Percentiles rank a stretch among this genome's conserved stretches.
Conservation (phyloP, 1,140 invertebrate genomes). For the Ganaspis sp. region DNA sequence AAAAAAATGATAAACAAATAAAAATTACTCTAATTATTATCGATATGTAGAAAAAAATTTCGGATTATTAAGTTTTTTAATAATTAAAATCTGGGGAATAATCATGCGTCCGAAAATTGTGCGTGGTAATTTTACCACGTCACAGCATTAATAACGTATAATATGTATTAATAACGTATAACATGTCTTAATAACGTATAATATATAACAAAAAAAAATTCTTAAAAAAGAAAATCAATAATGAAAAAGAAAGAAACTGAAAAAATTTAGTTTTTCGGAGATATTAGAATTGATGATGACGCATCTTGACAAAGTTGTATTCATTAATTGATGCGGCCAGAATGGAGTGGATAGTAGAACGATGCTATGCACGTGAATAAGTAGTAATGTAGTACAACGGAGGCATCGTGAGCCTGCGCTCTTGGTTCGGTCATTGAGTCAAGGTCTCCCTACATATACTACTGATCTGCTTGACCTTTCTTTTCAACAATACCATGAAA, state of each 20-base stretch:
- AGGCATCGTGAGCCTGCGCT: conserved; percentile 20
- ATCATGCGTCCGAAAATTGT: too few species aligned
- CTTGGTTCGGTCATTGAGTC: conserved; percentile 62
- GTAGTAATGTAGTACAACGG: conserved; percentile 49
- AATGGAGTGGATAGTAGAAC: conserved; percentile 49
- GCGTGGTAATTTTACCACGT: too few species aligned
- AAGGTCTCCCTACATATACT: conserved; percentile 58
- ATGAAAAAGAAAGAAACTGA: background rate
- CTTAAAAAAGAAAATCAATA: too few species aligned
- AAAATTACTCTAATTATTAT: too few species aligned
- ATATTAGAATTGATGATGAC: background rate
- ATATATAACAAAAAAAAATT: too few species aligned
- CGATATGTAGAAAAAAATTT: too few species aligned
- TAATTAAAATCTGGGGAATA: too few species aligned
- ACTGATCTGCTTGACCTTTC: conserved; percentile 65
- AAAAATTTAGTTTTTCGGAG: background rate
- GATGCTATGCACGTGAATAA: conserved; percentile 37
- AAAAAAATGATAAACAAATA: too few species aligned
- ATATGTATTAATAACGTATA: too few species aligned
- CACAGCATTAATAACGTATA: too few species aligned
- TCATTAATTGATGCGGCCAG: conserved; percentile 56
- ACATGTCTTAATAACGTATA: too few species aligned
- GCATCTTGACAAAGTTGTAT: conserved; percentile 47
- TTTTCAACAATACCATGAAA: conserved; percentile 52
- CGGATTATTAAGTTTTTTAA: too few species aligned